A percentile compares a stretch with the other conserved stretches of the same genome.
Evolutionary conservation across 2,113 vertebrate genomes (phyloP).

Genomic region (Ailurus styani): DNA sequence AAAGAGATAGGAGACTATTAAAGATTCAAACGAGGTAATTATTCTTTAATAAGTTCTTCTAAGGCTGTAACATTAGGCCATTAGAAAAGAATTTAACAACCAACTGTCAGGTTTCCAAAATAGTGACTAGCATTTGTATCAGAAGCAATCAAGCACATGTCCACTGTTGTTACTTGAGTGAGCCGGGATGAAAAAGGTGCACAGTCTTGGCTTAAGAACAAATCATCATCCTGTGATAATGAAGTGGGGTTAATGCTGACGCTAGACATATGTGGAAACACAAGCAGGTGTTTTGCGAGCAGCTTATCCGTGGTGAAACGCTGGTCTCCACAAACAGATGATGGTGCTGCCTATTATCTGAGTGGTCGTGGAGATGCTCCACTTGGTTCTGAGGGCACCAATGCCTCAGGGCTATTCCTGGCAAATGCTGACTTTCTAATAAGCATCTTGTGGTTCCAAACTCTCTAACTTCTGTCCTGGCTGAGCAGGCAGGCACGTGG

Average conservation of each 20-base stretch:
- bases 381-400: neutral
- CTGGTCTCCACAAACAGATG: neutral
- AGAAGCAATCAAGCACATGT: neutral
- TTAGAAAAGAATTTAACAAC: slow-evolving; percentile 50
- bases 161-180: neutral
- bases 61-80: slow-evolving; percentile 8
- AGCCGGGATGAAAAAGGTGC: neutral
- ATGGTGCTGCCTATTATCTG: neutral
- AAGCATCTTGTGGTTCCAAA: neutral
- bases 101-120: slow-evolving; percentile 60
- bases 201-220: neutral
- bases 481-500: neutral
- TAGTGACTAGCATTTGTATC: slow-evolving; percentile 32
- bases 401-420: no score
- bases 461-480: neutral
- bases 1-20: slow-evolving; percentile 20
- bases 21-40: slow-evolving; percentile 29
- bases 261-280: slow-evolving; percentile 24
- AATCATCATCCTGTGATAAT: neutral
- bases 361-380: neutral
- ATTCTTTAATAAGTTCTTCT: slow-evolving; percentile 24
- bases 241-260: neutral
- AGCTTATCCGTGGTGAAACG: neutral
- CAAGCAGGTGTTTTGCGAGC: neutral
- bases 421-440: neutral